A percentile compares a stretch with the other conserved stretches of the same genome.
Conservation (phyloP, 1,140 invertebrate species). For the Metopolophium dirhodum region DNA sequence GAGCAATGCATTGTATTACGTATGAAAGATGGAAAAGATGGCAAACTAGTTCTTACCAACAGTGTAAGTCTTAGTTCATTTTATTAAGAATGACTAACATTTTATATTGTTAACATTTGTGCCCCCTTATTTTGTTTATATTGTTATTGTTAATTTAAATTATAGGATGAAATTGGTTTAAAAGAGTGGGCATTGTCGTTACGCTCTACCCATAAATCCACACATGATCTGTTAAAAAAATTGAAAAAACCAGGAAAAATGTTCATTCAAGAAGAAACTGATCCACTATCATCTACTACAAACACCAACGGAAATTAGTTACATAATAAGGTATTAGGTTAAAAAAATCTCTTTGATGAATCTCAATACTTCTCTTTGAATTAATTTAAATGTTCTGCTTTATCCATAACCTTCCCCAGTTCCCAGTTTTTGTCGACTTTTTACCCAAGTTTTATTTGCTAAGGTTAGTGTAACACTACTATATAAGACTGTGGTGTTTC, state of each 20-base stretch:
- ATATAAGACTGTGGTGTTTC: slow-evolving; percentile 54
- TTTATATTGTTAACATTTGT: background rate
- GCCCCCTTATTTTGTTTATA: background rate
- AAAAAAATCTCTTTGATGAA: slow-evolving; percentile 46
- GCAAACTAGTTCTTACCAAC: slow-evolving; percentile 92
- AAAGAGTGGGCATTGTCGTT: slow-evolving; percentile 94
- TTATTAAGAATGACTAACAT: background rate
- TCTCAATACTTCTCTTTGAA: slow-evolving; percentile 18
- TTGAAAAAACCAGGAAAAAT: slow-evolving; percentile 54
- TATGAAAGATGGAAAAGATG: slow-evolving; percentile 84
- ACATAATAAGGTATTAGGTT: slow-evolving; percentile 40
- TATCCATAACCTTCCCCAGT: background rate
- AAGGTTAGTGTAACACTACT: slow-evolving; percentile 45
- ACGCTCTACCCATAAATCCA: slow-evolving; percentile 89
- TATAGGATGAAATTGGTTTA: slow-evolving; percentile 91
- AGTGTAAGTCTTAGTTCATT: slow-evolving; percentile 71
- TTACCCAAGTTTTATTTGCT: background rate
- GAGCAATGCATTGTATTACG: slow-evolving; percentile 93
- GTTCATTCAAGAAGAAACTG: slow-evolving; percentile 54
- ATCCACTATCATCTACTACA: slow-evolving; percentile 40
- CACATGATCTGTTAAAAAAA: slow-evolving; percentile 86
- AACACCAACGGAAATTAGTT: slow-evolving; percentile 55
- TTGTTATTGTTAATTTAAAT: slow-evolving; percentile 53
- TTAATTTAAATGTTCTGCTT: slow-evolving; percentile 3
- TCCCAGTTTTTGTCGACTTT: background rate